Conservation (phyloP, 2,113 vertebrate genomes). For the Syngnathus floridae region DNA sequence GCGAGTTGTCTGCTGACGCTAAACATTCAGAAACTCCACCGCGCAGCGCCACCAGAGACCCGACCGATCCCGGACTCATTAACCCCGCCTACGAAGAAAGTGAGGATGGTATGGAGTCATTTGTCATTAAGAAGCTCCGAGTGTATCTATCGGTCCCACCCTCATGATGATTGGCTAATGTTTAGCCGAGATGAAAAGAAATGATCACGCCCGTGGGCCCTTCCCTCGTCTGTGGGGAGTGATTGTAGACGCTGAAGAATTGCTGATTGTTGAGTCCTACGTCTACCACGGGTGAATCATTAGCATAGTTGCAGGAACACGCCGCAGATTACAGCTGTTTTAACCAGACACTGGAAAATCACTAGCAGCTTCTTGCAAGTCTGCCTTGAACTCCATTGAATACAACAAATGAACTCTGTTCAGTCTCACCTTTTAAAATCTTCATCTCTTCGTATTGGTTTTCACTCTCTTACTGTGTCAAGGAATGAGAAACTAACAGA, state of each 20-base stretch:
- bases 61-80: slow-evolving; percentile 78
- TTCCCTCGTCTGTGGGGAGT: background rate
- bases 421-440: no score
- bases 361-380: slow-evolving; percentile 10
- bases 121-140: background rate
- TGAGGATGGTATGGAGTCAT: slow-evolving; percentile 76
- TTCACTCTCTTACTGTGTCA: background rate
- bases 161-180: slow-evolving; percentile 10
- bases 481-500: background rate
- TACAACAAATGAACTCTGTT: background rate
- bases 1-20: slow-evolving; percentile 62
- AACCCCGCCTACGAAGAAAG: slow-evolving; percentile 86
- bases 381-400: background rate
- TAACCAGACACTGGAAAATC: slow-evolving; percentile 27
- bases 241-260: slow-evolving; percentile 10
- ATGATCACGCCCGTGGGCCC: slow-evolving; percentile 2
- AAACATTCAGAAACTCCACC: slow-evolving; percentile 51
- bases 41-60: slow-evolving; percentile 46
- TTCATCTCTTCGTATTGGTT: background rate
- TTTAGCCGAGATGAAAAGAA: slow-evolving; percentile 32
- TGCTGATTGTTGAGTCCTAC: slow-evolving; percentile 23
- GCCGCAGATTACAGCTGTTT: slow-evolving; percentile 22
- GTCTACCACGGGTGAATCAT: slow-evolving; percentile 43
- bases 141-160: background rate
- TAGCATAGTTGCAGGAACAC: slow-evolving; percentile 21